phyloP scores from a whole-genome alignment of 2,888 invertebrate genomes.

The Rhagonycha lutea region DNA sequence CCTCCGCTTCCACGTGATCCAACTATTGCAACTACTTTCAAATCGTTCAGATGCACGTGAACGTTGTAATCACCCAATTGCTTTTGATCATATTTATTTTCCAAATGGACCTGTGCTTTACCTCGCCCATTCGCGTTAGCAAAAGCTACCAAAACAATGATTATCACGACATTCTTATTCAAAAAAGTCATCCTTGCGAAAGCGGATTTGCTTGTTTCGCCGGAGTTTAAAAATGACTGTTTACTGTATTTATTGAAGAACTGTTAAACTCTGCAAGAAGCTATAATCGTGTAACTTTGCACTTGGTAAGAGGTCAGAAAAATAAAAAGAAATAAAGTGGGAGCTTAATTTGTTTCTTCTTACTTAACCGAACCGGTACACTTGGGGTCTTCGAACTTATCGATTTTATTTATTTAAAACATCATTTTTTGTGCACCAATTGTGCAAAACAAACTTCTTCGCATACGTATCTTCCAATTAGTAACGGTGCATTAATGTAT shows the following conservation, averaged over 20 bases:
- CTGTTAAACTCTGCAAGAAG: conserved; percentile 10
- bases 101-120: conserved; percentile 22
- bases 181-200: neutral
- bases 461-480: neutral
- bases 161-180: neutral
- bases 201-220: neutral
- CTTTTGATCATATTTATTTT: conserved; percentile 66
- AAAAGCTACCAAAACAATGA: conserved; percentile 1
- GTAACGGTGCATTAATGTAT: neutral
- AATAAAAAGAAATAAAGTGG: conserved; percentile 26
- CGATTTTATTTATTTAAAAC: conserved; percentile 11
- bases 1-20: conserved; percentile 63
- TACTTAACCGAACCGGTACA: conserved; percentile 17
- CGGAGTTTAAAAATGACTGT: neutral
- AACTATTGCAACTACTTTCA: conserved; percentile 72
- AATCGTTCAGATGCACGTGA: conserved; percentile 77
- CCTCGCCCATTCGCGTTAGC: neutral
- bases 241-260: conserved; percentile 16
- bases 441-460: neutral
- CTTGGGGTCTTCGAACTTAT: conserved; percentile 37
- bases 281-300: conserved; percentile 5
- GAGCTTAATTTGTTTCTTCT: conserved; percentile 30
- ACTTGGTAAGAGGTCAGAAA: conserved; percentile 30
- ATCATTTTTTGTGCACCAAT: neutral
- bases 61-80: conserved; percentile 81